Evolutionary conservation across 1,140 invertebrate species (phyloP), one percentile per base, ranked within the genome.

Genomic region (Melitaea cinxia): DNA sequence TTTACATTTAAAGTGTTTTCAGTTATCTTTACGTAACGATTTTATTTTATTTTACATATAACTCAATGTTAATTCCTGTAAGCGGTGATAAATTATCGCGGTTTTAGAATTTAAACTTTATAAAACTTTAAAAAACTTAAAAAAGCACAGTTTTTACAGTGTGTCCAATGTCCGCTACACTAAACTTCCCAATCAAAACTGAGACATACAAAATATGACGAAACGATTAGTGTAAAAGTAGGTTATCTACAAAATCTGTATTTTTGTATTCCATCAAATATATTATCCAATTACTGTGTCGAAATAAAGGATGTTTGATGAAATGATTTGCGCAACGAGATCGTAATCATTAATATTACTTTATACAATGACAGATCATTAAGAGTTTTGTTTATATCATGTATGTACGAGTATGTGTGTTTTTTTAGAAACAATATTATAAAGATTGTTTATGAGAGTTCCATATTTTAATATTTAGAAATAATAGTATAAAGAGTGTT

Each of bases 181-280:
- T 1, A 5, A 50, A 14, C 14, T 15, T 6, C 23, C 30, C 9
- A n/a, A 49, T 39, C 10, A 9, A 52, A 19, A 65, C 62, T 65
- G 42, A 65, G 42, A 1, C n/a, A 47, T 12, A 5, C 12, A 19
- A 2, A 10, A 49, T 49, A 33, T 49, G 4, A 47, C 1, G 4
- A 4, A 47, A 6, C 9, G 7, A 19, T 56, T 17, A 17, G 19
- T 1, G 15, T 35, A 17, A 42, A 65, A 39, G 45, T 57, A n/a
- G 45, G 45, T 58, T 65, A 65, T 65, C 62, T 65, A 24, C 26
- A n/a, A 65, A 57, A 65, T 65, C 62, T 21, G 45, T 15, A 60
- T 50, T 42, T 23, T 35, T 19, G 33, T 30, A 45, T 57, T 57
- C 47, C 39, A 21, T 28, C 15, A 57, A 57, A 12, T 30, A 23